A percentile compares a stretch with the other conserved stretches of the same genome.
phyloP scores from a whole-genome alignment of 2,888 invertebrate genomes.

The Boloria selene region DNA sequence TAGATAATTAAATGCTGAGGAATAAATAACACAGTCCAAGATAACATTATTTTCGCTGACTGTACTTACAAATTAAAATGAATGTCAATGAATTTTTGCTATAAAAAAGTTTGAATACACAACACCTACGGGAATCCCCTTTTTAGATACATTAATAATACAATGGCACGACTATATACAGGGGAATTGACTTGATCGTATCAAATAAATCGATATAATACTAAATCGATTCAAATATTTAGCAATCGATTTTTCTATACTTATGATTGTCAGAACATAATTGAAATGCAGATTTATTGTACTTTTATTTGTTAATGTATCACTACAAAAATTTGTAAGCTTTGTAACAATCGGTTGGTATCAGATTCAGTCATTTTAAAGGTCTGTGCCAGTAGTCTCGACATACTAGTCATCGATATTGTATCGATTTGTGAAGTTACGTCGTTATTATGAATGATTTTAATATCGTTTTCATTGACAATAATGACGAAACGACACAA shows the following conservation, averaged over 20 bases:
- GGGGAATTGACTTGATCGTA: conserved; percentile 75
- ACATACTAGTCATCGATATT: no score
- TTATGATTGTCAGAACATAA: background rate
- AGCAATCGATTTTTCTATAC: conserved; percentile 4
- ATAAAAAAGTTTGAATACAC: conserved; percentile 54
- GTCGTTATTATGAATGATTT: no score
- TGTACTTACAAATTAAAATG: conserved; percentile 17
- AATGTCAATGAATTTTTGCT: conserved; percentile 50
- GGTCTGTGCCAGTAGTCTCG: no score
- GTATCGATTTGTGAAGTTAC: no score
- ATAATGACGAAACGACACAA: no score
- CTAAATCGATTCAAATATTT: conserved; percentile 9
- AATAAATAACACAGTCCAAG: no score
- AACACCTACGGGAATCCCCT: conserved; percentile 59
- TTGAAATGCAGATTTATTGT: conserved; percentile 17
- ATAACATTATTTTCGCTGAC: conserved; percentile 24
- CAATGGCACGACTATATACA: conserved; percentile 80
- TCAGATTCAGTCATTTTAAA: no score
- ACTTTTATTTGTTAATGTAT: background rate
- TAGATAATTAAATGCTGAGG: no score
- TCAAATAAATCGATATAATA: conserved; percentile 20
- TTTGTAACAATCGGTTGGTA: no score
- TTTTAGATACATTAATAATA: conserved; percentile 57
- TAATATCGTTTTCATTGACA: no score
- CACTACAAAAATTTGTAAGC: no score